phyloP scores from a whole-genome alignment of 2,797 vertebrate genomes.

The Nothura maculosa region DNA sequence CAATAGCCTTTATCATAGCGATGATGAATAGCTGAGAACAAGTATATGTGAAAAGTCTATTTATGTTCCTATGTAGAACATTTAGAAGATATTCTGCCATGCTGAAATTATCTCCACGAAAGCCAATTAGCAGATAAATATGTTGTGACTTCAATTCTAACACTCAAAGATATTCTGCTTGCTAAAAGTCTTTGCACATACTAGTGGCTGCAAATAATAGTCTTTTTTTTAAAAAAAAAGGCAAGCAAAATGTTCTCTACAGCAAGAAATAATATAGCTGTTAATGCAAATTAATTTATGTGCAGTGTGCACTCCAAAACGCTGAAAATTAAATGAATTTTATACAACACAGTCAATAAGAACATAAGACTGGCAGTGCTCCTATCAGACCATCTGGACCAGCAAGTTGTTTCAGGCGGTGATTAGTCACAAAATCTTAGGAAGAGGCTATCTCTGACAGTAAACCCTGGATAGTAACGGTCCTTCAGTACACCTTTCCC shows the following conservation, averaged over 20 bases:
- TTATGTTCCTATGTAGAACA: not conserved
- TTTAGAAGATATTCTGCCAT: not conserved
- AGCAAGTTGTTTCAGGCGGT: not conserved
- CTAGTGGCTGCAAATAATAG: not conserved
- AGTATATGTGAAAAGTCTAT: not conserved
- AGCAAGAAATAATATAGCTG: not conserved
- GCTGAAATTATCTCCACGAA: not conserved
- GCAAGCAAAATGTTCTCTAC: not conserved
- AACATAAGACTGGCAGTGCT: not conserved
- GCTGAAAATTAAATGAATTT: not conserved
- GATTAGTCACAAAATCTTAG: not conserved
- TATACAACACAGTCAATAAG: not conserved
- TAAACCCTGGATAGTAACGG: not conserved
- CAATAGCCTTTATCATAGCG: not conserved
- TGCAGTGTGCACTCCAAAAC: not conserved
- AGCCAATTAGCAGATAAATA: not conserved
- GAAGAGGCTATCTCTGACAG: not conserved
- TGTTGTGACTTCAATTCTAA: not conserved
- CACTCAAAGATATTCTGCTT: not conserved
- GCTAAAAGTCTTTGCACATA: not conserved
- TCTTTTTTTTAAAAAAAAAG: not conserved
- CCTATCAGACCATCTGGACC: not conserved
- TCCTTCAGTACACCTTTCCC: not conserved
- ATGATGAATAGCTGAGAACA: not conserved
- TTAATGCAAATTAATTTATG: not conserved